Evolutionary conservation across 2,888 invertebrate species (phyloP).

Genomic region (Diarsia rubi): DNA sequence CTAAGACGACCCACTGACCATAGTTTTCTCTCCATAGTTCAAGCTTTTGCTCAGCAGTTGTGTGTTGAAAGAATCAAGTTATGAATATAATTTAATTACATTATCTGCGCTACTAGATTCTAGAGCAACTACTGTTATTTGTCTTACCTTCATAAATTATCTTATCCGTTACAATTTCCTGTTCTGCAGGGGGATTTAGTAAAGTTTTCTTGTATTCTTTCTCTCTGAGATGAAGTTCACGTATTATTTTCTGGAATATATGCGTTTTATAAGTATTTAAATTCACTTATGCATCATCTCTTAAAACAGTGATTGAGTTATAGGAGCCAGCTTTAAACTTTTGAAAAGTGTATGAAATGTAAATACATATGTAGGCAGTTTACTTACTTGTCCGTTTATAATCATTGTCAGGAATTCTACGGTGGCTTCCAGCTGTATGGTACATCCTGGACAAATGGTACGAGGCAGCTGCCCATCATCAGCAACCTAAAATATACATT

Average conservation of each 20-base stretch:
- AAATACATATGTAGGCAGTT: too few relatives aligned
- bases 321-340: not conserved
- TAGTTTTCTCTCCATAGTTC: not conserved
- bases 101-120: not conserved
- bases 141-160: slow-evolving; percentile 84
- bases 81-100: not conserved
- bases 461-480: slow-evolving; percentile 93
- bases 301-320: not conserved
- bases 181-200: slow-evolving; percentile 65
- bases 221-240: slow-evolving; percentile 82
- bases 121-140: not conserved
- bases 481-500: slow-evolving; percentile 89
- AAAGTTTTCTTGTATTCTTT: slow-evolving; percentile 83
- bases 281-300: not conserved
- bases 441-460: slow-evolving; percentile 94
- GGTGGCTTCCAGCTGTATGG: slow-evolving; percentile 94
- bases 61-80: not conserved
- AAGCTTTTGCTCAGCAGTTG: not conserved
- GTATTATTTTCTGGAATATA: slow-evolving; percentile 83
- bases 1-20: too few relatives aligned
- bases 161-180: slow-evolving; percentile 79
- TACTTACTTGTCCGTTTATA: slow-evolving; percentile 92
- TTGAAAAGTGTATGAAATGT: not conserved
- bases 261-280: not conserved
- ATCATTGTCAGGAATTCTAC: slow-evolving; percentile 94